Base-by-base conservation (phyloP, 2,797 vertebrate species). In the Gallinago solitaria region DNA sequence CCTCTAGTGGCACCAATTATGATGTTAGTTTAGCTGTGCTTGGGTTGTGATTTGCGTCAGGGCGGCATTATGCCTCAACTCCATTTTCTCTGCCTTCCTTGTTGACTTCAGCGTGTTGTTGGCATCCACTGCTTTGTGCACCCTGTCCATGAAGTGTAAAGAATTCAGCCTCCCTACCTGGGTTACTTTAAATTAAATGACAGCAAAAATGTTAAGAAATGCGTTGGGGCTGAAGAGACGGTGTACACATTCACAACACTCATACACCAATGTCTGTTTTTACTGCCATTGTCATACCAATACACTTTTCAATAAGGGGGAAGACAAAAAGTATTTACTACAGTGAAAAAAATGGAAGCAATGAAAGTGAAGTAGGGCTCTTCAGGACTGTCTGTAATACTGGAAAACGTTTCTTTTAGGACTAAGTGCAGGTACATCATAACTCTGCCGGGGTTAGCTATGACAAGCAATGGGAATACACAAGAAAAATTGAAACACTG, bases 61-160 rank as follows among this genome's bases (percentile, higher is more conserved):
- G 30, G 37, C 0, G 1, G 16, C 16, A n/a, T 32, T 76, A 35
- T 19, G 9, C 16, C 19, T 85, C 65, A 51, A 6, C 9, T 87
- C 48, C 19, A 30, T 71, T 78, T 91, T 67, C 20, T 71, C 57
- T 78, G 18, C 23, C 41, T 78, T 41, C 41, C 8, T 27, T 47
- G 8, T 13, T 70, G 45, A 71, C 32, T 43, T 27, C 10, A 79
- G 13, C 14, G 41, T 0, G 0, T 45, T 79, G 33, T 50, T 35
- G 76, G 25, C 28, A 89, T 47, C 16, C 12, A 9, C 39, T 30
- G 12, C 30, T 92, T 39, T 9, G 23, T 17, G 32, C 11, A 60
- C 39, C 12, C 30, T 85, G 25, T 19, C 30, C 23, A 6, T 0
- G 1, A 87, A 5, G 18, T 50, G 9, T n/a, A 51, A 89, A 69